phyloP scores from a whole-genome alignment of 2,113 vertebrate genomes.

The Scartelaos histophorus region DNA sequence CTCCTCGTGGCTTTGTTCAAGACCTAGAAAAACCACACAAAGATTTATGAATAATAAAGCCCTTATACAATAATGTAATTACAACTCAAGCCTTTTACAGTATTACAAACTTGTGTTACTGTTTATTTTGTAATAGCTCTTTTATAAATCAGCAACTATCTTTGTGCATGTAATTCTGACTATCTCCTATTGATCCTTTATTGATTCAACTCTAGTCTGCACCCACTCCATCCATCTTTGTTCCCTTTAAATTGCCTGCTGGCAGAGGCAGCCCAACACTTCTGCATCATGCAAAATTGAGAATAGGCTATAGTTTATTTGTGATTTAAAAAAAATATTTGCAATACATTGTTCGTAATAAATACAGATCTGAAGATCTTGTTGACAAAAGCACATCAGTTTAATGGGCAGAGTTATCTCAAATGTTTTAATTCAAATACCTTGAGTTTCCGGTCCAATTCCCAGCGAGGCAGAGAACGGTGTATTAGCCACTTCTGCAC shows the following conservation, averaged over 20 bases:
- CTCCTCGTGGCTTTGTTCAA: constrained; percentile 49
- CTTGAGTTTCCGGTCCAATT: constrained; percentile 38
- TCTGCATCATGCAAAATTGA: neutral
- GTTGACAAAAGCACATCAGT: neutral
- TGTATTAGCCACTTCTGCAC: constrained; percentile 48
- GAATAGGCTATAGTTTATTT: neutral
- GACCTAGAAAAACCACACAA: constrained; percentile 19
- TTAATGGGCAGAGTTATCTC: neutral
- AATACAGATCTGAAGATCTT: neutral
- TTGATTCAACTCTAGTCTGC: constrained; percentile 1
- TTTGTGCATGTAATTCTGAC: neutral
- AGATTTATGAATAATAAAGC: neutral
- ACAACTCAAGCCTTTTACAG: neutral
- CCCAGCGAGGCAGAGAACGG: constrained; percentile 30
- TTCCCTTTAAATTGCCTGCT: neutral
- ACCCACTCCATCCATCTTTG: neutral
- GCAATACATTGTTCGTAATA: neutral
- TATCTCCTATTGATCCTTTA: neutral
- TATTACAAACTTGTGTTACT: neutral
- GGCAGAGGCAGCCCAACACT: neutral
- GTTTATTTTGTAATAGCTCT: neutral
- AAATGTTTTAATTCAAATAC: constrained; percentile 22
- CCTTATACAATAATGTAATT: neutral
- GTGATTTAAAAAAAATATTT: neutral
- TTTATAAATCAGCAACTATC: neutral